A percentile compares a stretch with the other conserved stretches of the same genome.
Conservation (phyloP, 2,888 invertebrate species). For the Mythimna ferrago region DNA sequence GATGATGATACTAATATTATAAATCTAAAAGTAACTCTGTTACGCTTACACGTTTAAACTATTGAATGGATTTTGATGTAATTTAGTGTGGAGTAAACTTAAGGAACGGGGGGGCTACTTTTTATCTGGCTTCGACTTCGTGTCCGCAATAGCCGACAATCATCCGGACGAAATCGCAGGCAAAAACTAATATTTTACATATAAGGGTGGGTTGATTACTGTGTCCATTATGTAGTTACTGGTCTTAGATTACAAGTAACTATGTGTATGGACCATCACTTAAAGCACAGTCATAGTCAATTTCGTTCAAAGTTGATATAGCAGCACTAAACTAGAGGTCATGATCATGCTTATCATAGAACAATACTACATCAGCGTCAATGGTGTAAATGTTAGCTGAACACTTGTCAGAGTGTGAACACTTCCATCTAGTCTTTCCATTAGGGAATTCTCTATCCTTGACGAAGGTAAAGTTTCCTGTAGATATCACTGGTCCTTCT, state of each 20-base stretch:
- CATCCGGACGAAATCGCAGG: no score
- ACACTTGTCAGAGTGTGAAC: constrained; percentile 73
- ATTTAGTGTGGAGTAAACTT: no score
- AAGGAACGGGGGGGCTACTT: no score
- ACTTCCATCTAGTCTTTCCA: constrained; percentile 78
- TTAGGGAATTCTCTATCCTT: constrained; percentile 76
- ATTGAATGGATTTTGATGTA: no score
- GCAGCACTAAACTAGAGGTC: not conserved
- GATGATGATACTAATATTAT: not conserved
- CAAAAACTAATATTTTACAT: not conserved
- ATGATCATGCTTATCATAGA: constrained; percentile 78
- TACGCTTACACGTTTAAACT: no score
- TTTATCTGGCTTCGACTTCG: no score
- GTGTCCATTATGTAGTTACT: not conserved
- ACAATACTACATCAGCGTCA: constrained; percentile 75
- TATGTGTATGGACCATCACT: not conserved
- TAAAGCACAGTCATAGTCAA: not conserved
- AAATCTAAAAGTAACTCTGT: no score
- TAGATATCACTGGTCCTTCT: constrained; percentile 73
- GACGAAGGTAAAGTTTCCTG: constrained; percentile 74
- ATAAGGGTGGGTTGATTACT: not conserved
- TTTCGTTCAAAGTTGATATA: not conserved
- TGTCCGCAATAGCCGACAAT: no score
- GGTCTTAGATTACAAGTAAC: not conserved
- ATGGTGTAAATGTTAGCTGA: constrained; percentile 79